Base-by-base conservation (phyloP, 1,140 invertebrate genomes). In the Cydia pomonella region DNA sequence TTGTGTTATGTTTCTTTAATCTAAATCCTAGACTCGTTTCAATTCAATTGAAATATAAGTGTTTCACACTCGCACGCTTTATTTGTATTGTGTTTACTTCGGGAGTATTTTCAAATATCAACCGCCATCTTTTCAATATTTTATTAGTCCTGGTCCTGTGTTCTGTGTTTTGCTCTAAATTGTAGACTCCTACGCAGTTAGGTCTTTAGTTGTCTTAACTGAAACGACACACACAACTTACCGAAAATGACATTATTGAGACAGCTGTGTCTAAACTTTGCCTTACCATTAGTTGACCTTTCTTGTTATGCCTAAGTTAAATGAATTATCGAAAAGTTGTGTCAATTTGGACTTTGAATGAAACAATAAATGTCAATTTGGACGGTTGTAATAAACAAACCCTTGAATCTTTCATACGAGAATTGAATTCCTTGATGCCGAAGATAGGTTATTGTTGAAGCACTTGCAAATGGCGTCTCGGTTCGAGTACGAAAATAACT, bases 101-200 rank as follows among this genome's bases (percentile, higher is more conserved):
- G 81, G 84, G 84, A 84, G 84, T 85, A 87, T 82, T 86, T 82
- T 81, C 77, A 81, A 85, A 87, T 87, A 85, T 82, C 82, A 80
- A 78, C 82, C 75, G 78, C 77, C 79, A 82, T 82, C 76, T 84
- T 82, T 83, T 75, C 85, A 84, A 87, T 87, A 86, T 84, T 82
- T 82, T 59, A 59, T 59, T 59, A 59, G 23, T 59, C 18, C 21
- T 59, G 7, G 21, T 59, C 53, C 1, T 59, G 18, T 6, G n/a
- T 53, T 53, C n/a, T 53, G 50, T 59, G 23, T 21, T 23, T 23
- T 59, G 76, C 47, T 73, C 66, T 74, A 76, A 44, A 44, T 41
- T 12, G 0, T 13, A 44, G 41, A 44, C 9, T 38, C 7, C 29
- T 41, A 44, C 41, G 13, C 41, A 44, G 2, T 79, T 74, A 72